phyloP scores from a whole-genome alignment of 2,113 vertebrate species.

The Oncorhynchus masou region DNA sequence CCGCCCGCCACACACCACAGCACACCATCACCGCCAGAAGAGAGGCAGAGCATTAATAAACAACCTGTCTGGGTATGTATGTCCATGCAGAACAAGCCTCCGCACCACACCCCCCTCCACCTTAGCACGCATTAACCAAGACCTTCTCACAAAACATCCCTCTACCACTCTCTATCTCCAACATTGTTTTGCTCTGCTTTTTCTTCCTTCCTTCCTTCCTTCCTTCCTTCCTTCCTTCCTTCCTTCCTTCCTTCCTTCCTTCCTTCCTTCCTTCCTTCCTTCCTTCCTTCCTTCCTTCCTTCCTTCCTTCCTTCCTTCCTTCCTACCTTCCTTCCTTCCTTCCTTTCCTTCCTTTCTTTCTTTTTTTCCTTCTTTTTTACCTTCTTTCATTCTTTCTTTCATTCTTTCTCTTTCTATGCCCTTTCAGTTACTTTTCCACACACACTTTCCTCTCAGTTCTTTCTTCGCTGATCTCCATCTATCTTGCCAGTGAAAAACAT shows the following conservation, averaged over 20 bases:
- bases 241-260: background rate
- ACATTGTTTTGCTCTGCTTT: background rate
- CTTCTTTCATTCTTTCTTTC: background rate
- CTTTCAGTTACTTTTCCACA: too few species aligned
- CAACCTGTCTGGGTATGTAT: conserved; percentile 50
- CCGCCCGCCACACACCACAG: conserved; percentile 33
- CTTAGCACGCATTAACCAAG: conserved; percentile 42
- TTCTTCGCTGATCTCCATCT: too few species aligned
- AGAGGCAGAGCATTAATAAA: conserved; percentile 44
- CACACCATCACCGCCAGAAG: conserved; percentile 47
- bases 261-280: background rate
- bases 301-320: too few species aligned
- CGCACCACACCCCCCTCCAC: conserved; percentile 4
- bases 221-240: background rate
- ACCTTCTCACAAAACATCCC: conserved; percentile 28
- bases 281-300: conserved; percentile 9
- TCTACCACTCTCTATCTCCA: conserved; percentile 2
- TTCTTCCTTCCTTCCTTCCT: background rate
- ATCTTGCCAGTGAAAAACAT: too few species aligned
- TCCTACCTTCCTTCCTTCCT: too few species aligned
- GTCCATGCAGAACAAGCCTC: conserved; percentile 55
- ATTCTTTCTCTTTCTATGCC: background rate
- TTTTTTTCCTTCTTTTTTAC: conserved; percentile 1
- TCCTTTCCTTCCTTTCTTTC: background rate
- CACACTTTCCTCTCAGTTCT: too few species aligned